Conservation (phyloP, 2,888 invertebrate species). For the Portevinia maculata region DNA sequence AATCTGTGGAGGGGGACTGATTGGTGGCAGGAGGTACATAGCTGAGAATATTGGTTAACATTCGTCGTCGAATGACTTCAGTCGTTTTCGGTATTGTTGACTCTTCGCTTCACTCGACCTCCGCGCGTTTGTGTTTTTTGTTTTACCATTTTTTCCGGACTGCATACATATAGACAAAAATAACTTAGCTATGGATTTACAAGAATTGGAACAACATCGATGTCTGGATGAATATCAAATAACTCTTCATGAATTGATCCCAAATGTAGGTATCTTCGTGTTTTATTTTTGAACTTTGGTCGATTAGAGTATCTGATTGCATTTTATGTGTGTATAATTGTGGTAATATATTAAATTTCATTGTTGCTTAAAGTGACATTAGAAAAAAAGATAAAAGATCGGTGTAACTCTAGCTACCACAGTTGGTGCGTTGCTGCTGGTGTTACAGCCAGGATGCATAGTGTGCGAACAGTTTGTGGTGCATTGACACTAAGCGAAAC, state of each 20-base stretch:
- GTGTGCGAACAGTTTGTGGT: constrained; percentile 66
- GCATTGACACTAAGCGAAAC: constrained; percentile 65
- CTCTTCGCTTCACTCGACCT: constrained; percentile 57
- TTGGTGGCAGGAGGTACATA: constrained; percentile 4
- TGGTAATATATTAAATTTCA: constrained; percentile 45
- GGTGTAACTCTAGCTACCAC: constrained; percentile 12
- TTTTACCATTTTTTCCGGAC: neutral
- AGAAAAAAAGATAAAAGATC: constrained; percentile 38
- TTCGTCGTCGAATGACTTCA: constrained; percentile 50
- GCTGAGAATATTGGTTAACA: constrained; percentile 42
- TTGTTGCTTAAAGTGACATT: constrained; percentile 42
- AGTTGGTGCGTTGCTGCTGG: constrained; percentile 47
- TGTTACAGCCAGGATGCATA: constrained; percentile 60
- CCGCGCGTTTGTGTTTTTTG: constrained; percentile 23
- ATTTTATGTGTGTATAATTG: constrained; percentile 27
- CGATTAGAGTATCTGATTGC: constrained; percentile 43
- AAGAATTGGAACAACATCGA: constrained; percentile 79
- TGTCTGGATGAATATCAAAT: constrained; percentile 79
- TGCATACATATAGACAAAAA: constrained; percentile 3
- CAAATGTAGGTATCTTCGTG: constrained; percentile 78
- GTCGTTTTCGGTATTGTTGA: constrained; percentile 69
- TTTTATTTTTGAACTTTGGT: constrained; percentile 41
- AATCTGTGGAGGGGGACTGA: neutral
- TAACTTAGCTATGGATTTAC: constrained; percentile 77
- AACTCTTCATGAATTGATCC: constrained; percentile 79